Evolutionary conservation across 2,888 invertebrate species (phyloP), one percentile per base, ranked within the genome.

Genomic region (Argyra leucocephala): DNA sequence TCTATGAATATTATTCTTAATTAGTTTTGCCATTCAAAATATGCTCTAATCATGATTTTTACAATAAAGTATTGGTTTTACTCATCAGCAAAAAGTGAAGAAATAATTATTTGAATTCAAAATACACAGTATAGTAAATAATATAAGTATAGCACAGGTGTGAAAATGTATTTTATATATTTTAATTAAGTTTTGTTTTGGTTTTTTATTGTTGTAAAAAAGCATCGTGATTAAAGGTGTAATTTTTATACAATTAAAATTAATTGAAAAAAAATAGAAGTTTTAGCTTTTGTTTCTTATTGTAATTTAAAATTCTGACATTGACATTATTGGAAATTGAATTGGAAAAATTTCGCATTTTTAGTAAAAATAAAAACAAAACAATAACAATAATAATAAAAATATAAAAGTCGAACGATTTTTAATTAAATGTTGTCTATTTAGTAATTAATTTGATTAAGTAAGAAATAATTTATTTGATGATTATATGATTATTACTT

Each of bases 171-270:
- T 18, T 48, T 48, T 18, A 18, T 31, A 5, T 48, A 3, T 48
- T 48, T 37, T 37, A 10, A 10, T 37, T 37, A 10, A 37, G 37
- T 37, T 37, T 37, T 37, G 31, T 31, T 31, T 31, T n/a, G n/a
- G n/a, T n/a, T n/a, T n/a, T 31, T 6, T 31, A 10, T 31, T 31
- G 31, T 31, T 48, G 12, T 18, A 48, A 48, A 18, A 48, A 18
- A 18, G 48, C 18, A n/a, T 48, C 48, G 48, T 48, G 48, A 48
- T 48, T 48, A 48, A 48, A 48, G 48, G 48, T 48, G 48, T 48
- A 48, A 48, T 48, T 48, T 48, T 48, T 18, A 48, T 48, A 48
- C 48, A 48, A 48, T 48, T 48, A 48, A 48, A 48, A 48, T 48
- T 48, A 48, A 48, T 48, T 48, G 48, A 48, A 48, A 15, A 48